Evolutionary conservation across 1,140 invertebrate genomes (phyloP).

Genomic region (Elymnias hypermnestra): DNA sequence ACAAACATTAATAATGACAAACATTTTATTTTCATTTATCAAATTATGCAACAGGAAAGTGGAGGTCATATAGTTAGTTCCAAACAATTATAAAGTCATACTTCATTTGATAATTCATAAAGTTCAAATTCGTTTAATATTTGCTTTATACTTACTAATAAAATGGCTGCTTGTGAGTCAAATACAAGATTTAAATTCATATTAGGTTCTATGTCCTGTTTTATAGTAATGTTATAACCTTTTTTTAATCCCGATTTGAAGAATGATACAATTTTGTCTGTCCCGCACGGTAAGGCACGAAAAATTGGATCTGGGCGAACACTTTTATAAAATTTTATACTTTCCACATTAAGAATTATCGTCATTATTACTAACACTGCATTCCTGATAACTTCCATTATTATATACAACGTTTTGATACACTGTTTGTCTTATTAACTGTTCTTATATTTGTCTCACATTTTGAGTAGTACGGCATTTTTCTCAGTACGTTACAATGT

Average conservation of each 20-base stretch:
- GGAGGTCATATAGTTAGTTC: too few relatives aligned
- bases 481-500: background rate
- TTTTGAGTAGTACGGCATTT: too few relatives aligned
- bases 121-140: background rate
- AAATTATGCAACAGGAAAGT: too few relatives aligned
- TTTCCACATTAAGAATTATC: background rate
- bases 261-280: background rate
- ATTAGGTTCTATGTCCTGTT: slow-evolving; percentile 15
- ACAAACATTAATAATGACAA: too few relatives aligned
- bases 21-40: too few relatives aligned
- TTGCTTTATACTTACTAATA: slow-evolving; percentile 23
- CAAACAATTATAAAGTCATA: too few relatives aligned
- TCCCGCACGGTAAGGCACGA: slow-evolving; percentile 3
- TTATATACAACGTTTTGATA: background rate
- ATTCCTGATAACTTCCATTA: slow-evolving; percentile 12
- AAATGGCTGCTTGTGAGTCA: slow-evolving; percentile 22
- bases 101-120: too few relatives aligned
- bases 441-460: background rate
- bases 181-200: slow-evolving; percentile 15
- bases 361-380: slow-evolving; percentile 1
- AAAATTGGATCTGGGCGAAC: background rate
- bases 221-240: slow-evolving; percentile 21
- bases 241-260: slow-evolving; percentile 7
- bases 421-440: background rate
- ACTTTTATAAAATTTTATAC: slow-evolving; percentile 14